Conservation (phyloP, 2,113 vertebrate genomes). For the Fregetta grallaria region DNA sequence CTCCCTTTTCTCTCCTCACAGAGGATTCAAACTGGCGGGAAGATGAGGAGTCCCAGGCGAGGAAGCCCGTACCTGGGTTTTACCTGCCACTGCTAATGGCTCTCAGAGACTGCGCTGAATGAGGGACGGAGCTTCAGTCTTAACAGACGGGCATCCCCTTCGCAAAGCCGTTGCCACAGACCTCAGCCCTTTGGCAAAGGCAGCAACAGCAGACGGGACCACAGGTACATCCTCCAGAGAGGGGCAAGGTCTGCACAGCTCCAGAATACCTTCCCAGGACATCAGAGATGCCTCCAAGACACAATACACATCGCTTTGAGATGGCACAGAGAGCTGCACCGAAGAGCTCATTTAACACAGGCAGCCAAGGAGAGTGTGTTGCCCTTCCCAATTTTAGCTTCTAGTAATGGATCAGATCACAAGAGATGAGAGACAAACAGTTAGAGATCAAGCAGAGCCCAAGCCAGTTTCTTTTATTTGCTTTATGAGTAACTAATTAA, state of each 20-base stretch:
- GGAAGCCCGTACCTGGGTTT: neutral
- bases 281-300: neutral
- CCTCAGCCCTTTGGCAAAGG: neutral
- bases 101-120: neutral
- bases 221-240: neutral
- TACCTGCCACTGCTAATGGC: neutral
- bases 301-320: neutral
- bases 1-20: neutral
- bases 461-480: neutral
- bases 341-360: neutral
- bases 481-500: neutral
- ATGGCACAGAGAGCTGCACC: accelerated
- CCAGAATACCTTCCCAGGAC: neutral
- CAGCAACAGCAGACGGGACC: neutral
- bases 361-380: neutral
- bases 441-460: neutral
- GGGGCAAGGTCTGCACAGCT: neutral
- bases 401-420: neutral
- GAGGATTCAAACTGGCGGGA: neutral
- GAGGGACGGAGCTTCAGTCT: neutral
- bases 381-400: neutral
- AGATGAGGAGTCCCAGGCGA: neutral
- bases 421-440: neutral
- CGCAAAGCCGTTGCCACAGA: neutral
- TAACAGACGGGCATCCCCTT: neutral